phyloP scores from a whole-genome alignment of 2,113 vertebrate genomes.

The Trogon melanurus region DNA sequence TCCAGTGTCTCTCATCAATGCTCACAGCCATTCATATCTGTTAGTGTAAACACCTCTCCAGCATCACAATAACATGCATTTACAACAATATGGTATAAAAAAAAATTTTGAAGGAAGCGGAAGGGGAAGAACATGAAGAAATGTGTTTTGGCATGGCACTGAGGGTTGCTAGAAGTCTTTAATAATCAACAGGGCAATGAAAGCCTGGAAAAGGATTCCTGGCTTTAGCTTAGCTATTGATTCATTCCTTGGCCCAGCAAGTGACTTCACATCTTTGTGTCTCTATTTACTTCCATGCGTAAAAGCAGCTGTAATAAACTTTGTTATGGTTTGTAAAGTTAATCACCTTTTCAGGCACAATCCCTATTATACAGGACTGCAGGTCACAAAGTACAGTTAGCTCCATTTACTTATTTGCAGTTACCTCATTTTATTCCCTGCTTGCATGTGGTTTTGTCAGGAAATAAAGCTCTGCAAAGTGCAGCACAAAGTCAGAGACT shows the following conservation, averaged over 20 bases:
- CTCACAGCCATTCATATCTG: neutral
- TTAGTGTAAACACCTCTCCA: neutral
- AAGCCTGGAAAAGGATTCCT: neutral
- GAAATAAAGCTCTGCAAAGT: neutral
- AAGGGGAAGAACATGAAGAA: neutral
- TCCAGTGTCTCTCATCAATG: neutral
- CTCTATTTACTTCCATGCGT: neutral
- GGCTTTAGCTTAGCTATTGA: neutral
- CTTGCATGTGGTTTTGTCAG: neutral
- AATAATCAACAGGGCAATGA: neutral
- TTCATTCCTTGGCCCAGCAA: neutral
- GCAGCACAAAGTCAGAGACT: neutral
- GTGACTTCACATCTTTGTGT: neutral
- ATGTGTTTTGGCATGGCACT: neutral
- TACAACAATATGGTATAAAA: neutral
- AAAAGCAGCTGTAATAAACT: neutral
- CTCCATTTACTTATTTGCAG: neutral
- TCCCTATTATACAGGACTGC: neutral
- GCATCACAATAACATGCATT: neutral
- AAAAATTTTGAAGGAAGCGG: neutral
- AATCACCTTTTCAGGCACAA: neutral
- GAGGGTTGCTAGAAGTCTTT: neutral
- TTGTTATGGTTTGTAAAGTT: neutral
- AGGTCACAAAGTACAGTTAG: neutral
- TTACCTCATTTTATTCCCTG: neutral